Conservation (phyloP, 2,113 vertebrate genomes). For the Xiphophorus couchianus region DNA sequence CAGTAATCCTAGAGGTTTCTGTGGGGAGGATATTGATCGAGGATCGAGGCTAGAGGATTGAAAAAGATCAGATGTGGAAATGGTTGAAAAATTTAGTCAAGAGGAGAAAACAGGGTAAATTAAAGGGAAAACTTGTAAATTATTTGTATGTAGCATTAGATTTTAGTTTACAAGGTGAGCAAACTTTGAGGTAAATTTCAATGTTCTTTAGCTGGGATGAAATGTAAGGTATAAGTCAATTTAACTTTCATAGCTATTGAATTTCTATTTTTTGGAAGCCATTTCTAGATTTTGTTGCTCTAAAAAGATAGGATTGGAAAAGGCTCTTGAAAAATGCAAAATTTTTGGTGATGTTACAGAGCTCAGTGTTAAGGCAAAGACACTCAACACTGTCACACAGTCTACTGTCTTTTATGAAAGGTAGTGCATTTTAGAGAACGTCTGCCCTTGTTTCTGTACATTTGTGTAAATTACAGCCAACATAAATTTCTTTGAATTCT, state of each 20-base stretch:
- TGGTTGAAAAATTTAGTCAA: not conserved
- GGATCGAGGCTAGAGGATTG: slow-evolving; percentile 29
- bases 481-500: too few relatives aligned
- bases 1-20: slow-evolving; percentile 41
- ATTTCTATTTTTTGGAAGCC: not conserved
- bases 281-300: not conserved
- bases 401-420: too few relatives aligned
- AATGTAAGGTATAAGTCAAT: not conserved
- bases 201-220: not conserved
- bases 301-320: not conserved
- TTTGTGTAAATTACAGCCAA: too few relatives aligned
- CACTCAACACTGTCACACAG: too few relatives aligned
- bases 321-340: not conserved
- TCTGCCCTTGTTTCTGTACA: too few relatives aligned
- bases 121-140: slow-evolving; percentile 21
- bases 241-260: not conserved
- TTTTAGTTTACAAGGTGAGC: not conserved
- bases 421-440: too few relatives aligned
- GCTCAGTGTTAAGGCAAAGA: too few relatives aligned
- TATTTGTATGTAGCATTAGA: not conserved
- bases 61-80: slow-evolving; percentile 3
- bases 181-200: not conserved
- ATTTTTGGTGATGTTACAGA: not conserved
- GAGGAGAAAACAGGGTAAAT: slow-evolving; percentile 4
- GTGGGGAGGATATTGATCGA: slow-evolving; percentile 50